Conservation (phyloP, 2,888 invertebrate species). For the Cephonodes hylas region DNA sequence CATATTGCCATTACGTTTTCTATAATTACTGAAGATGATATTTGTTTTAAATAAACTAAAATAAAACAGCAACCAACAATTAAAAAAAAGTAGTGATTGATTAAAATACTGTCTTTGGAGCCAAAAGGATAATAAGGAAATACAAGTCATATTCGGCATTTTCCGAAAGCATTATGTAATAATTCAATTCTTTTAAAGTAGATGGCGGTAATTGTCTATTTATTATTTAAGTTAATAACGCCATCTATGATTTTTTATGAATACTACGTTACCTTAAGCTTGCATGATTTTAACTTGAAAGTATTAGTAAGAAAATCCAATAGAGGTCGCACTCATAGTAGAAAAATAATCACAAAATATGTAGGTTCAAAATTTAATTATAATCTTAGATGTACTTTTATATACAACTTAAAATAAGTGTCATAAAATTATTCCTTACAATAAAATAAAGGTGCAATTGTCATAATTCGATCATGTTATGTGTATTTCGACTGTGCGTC, state of each 20-base stretch:
- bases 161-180: neutral
- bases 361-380: neutral
- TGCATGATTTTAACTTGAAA: neutral
- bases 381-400: neutral
- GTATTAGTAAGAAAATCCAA: neutral
- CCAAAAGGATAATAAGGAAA: no score
- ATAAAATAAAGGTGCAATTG: neutral
- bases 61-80: no score
- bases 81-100: no score
- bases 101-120: no score
- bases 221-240: neutral
- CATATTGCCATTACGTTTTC: no score
- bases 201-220: neutral
- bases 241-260: neutral
- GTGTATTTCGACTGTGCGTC: conserved; percentile 63
- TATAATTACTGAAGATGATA: no score
- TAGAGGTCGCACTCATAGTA: neutral
- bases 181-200: neutral
- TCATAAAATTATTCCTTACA: neutral
- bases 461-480: conserved; percentile 29
- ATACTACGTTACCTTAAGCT: neutral
- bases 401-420: neutral
- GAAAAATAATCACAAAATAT: neutral
- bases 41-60: no score
- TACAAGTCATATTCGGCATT: no score